Base-by-base conservation (phyloP, 1,140 invertebrate species). In the Ceratoteleas bidentatus region DNA sequence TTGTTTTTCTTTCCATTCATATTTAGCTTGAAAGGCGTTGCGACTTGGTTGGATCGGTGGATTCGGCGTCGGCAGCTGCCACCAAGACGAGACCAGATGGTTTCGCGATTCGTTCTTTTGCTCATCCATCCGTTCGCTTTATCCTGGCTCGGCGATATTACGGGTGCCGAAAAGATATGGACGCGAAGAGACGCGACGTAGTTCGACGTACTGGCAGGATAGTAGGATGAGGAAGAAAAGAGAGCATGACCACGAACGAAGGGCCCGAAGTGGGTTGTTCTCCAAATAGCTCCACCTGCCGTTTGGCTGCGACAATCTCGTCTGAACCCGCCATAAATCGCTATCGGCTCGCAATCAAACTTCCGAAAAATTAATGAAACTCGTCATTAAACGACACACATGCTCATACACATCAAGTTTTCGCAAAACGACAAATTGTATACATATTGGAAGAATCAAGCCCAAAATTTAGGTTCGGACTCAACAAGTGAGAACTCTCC, bases 261-360 rank as follows among this genome's bases (percentile, higher is more conserved):
- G 82, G 85, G 84, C 83, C 78, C 81, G 75, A 84, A 87, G 86
- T 89, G 88, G 87, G 88, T 87, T 84, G 88, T 89, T 90, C 88
- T 89, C 88, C 87, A 89, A 90, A 88, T 88, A 89, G 87, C 88
- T 88, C 88, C 87, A 89, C 88, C 88, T 88, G 87, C 87, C 85
- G 86, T 84, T 83, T 79, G 74, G 70, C 83, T 61, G 66, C 66
- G 73, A 81, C 84, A 73, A 80, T 78, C 61, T 79, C 85, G 76
- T 82, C 85, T 83, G 66, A 57, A 83, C 52, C 64, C 57, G 81
- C 54, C 74, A 76, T 74, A 58, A 40, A 61, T 64, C 7, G 13
- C 9, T 66, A 66, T 54, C 33, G 49, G 72, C 50, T 58, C 36
- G n/a, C 65, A 52, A 58, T 64, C 50, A 2, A 36, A 24, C 32